phyloP scores from a whole-genome alignment of 2,113 vertebrate genomes.

The Coptodon bakossiorum region DNA sequence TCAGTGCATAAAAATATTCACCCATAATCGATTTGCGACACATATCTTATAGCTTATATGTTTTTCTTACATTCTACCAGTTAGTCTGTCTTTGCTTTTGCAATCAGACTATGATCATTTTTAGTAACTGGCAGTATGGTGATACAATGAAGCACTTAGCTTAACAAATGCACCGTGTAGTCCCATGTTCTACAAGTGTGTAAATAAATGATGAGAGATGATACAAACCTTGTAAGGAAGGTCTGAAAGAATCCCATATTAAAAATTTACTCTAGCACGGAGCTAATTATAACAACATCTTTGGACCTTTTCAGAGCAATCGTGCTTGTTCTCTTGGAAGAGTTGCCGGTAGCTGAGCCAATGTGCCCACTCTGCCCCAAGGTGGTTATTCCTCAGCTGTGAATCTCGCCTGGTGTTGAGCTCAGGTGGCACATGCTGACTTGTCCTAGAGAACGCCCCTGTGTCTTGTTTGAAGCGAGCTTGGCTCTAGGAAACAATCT shows the following conservation, averaged over 20 bases:
- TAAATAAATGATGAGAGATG: slow-evolving; percentile 37
- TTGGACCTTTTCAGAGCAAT: not conserved
- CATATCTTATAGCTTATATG: not conserved
- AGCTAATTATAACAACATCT: slow-evolving; percentile 22
- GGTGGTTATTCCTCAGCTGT: not conserved
- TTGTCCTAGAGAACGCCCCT: slow-evolving; percentile 40
- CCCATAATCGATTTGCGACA: not conserved
- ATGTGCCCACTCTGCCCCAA: not conserved
- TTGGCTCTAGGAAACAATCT: slow-evolving; percentile 66
- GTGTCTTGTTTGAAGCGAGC: slow-evolving; percentile 65
- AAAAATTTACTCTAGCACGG: slow-evolving; percentile 3
- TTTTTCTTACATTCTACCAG: not conserved
- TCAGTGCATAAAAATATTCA: not conserved
- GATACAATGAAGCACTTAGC: slow-evolving; percentile 19
- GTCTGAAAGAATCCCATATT: slow-evolving; percentile 8
- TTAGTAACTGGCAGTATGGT: not conserved
- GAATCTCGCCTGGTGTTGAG: slow-evolving; percentile 9
- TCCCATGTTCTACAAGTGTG: not conserved
- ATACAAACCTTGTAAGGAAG: slow-evolving; percentile 9
- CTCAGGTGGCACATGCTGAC: slow-evolving; percentile 53
- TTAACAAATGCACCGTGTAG: not conserved
- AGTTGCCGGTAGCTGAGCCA: not conserved
- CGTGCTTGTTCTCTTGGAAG: not conserved
- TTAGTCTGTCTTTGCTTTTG: not conserved
- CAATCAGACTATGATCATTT: not conserved